phyloP scores from a whole-genome alignment of 2,888 invertebrate genomes.

The Pseudanteris insignis region DNA sequence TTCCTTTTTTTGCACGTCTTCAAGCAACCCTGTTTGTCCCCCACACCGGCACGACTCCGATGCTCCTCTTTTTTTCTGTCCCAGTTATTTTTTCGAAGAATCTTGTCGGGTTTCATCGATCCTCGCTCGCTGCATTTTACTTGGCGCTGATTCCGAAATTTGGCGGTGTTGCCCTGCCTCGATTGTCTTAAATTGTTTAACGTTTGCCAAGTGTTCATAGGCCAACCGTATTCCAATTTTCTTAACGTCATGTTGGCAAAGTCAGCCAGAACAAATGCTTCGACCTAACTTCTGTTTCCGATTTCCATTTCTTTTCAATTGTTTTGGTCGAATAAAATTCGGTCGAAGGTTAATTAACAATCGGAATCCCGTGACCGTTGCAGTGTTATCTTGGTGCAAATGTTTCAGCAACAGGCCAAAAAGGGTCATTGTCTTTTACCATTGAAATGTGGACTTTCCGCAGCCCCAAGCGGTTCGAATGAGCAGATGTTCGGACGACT shows the following conservation, averaged over 20 bases:
- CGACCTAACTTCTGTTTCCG: too few species aligned
- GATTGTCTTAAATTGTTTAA: neutral
- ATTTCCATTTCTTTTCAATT: too few species aligned
- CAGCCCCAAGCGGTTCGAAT: neutral
- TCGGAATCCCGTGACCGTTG: neutral
- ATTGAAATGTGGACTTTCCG: constrained; percentile 16
- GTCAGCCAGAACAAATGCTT: too few species aligned
- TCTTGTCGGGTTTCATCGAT: constrained; percentile 20
- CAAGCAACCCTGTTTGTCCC: constrained; percentile 38
- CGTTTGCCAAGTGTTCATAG: too few species aligned
- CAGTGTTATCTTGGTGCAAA: neutral
- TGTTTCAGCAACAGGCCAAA: constrained; percentile 8
- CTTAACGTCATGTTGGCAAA: too few species aligned
- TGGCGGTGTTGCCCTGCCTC: constrained; percentile 5
- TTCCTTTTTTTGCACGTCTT: constrained; percentile 48
- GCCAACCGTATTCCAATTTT: too few species aligned
- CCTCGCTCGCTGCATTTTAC: constrained; percentile 19
- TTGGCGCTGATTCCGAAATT: constrained; percentile 31
- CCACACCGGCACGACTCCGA: constrained; percentile 9
- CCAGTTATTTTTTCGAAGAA: constrained; percentile 34
- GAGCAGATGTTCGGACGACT: constrained; percentile 43
- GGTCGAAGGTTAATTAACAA: neutral
- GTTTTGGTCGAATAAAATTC: too few species aligned
- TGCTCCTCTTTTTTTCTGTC: constrained; percentile 18
- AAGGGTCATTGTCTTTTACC: constrained; percentile 35